A percentile compares a stretch with the other conserved stretches of the same genome.
phyloP scores from a whole-genome alignment of 2,888 invertebrate genomes.

The Coronaproctus castanopsis region DNA sequence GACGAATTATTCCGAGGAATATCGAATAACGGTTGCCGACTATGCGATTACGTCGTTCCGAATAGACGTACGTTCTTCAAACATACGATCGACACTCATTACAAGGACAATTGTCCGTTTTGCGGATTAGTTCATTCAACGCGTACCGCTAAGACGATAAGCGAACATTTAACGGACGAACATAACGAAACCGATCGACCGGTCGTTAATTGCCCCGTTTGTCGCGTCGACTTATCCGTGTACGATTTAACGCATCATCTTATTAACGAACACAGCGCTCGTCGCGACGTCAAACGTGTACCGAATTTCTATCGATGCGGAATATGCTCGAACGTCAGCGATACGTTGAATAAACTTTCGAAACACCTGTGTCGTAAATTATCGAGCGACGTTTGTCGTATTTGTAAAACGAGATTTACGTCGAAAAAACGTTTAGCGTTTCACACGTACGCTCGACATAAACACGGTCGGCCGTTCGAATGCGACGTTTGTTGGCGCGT shows the following conservation, averaged over 20 bases:
- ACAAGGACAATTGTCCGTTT: background rate
- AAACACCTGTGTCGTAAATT: background rate
- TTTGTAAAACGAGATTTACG: slow-evolving; percentile 30
- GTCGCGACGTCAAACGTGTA: background rate
- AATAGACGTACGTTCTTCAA: background rate
- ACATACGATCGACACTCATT: background rate
- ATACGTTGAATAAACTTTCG: background rate
- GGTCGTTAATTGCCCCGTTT: background rate
- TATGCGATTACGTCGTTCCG: background rate
- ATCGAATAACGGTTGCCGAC: background rate
- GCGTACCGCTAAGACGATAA: background rate
- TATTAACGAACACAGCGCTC: background rate
- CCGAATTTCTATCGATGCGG: background rate
- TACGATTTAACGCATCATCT: background rate
- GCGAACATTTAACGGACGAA: background rate
- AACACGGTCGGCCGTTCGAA: slow-evolving; percentile 7
- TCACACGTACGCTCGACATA: slow-evolving; percentile 29
- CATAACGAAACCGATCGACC: background rate
- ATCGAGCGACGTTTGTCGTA: background rate
- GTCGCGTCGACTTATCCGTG: background rate
- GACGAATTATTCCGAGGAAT: background rate
- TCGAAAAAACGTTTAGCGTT: slow-evolving; percentile 34
- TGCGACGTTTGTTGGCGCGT: slow-evolving; percentile 18
- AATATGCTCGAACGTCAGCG: background rate
- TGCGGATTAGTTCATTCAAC: background rate